Conservation (phyloP, 2,797 vertebrate genomes). For the Sebastes nivosus region DNA sequence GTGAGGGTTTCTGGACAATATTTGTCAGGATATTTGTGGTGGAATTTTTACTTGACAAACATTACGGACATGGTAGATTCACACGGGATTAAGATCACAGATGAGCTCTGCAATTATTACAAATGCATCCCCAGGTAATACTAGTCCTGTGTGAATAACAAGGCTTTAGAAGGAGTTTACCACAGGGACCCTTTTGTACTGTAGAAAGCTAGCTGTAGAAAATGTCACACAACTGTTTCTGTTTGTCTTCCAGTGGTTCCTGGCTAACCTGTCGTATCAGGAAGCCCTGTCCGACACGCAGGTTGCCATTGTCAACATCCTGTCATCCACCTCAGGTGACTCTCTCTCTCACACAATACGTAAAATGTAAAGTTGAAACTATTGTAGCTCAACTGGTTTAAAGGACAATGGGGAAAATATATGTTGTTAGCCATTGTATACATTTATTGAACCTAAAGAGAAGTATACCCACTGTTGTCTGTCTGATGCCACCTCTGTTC, state of each 20-base stretch:
- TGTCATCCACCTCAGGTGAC: slow-evolving; percentile 96
- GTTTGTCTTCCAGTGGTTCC: slow-evolving; percentile 89
- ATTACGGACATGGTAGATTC: too few relatives aligned
- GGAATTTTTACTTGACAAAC: too few relatives aligned
- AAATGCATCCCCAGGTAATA: too few relatives aligned
- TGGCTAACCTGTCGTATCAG: slow-evolving; percentile 97
- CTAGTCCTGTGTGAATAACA: too few relatives aligned
- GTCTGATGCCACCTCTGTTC: slow-evolving; percentile 61
- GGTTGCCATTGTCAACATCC: slow-evolving; percentile 94
- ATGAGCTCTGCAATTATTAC: not conserved
- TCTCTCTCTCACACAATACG: not conserved
- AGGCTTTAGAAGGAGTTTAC: not conserved
- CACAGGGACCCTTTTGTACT: not conserved
- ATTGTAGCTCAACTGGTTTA: not conserved
- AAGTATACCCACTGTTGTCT: not conserved
- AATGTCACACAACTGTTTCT: not conserved
- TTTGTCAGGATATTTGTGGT: not conserved
- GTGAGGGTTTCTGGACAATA: too few relatives aligned
- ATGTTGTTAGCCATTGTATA: not conserved
- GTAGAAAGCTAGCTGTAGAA: not conserved
- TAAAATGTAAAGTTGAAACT: not conserved
- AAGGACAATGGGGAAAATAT: not conserved
- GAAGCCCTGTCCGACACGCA: slow-evolving; percentile 95
- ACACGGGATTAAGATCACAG: too few relatives aligned
- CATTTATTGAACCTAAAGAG: not conserved